A percentile compares a stretch with the other conserved stretches of the same genome.
Evolutionary conservation across 2,797 vertebrate species (phyloP).

Genomic region (Hipposideros larvatus): DNA sequence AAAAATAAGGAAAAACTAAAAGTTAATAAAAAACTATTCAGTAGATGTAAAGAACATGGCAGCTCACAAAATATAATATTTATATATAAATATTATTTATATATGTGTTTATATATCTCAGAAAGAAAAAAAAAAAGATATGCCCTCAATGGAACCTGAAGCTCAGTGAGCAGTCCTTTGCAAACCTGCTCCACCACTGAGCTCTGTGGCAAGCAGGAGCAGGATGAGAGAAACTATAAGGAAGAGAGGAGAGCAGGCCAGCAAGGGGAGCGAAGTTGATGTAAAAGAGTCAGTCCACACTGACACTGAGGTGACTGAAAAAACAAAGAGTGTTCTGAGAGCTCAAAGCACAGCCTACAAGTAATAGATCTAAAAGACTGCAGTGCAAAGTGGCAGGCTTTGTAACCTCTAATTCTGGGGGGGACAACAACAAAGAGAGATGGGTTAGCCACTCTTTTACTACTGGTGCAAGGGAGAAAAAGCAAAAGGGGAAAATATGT

Average conservation of each 20-base stretch:
- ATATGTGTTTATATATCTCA: too few species aligned
- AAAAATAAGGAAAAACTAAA: background rate
- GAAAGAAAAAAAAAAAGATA: background rate
- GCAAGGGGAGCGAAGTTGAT: background rate
- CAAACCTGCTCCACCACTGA: rapidly evolving
- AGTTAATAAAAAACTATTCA: background rate
- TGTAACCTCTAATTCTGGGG: background rate
- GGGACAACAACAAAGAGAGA: background rate
- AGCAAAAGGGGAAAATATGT: background rate
- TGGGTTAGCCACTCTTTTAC: background rate
- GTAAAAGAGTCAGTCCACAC: background rate
- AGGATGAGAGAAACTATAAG: rapidly evolving
- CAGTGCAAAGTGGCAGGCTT: background rate
- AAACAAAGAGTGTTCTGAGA: background rate
- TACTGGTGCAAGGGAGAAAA: background rate
- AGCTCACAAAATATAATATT: background rate
- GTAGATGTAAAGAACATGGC: background rate
- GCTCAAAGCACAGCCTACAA: background rate
- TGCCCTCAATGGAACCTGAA: rapidly evolving
- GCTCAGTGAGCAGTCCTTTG: background rate
- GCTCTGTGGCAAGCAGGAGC: background rate
- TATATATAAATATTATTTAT: background rate
- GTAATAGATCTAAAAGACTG: background rate
- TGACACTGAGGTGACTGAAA: background rate
- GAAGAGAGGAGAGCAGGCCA: background rate